Evolutionary conservation across 2,797 vertebrate genomes (phyloP).

Genomic region (Hipposideros larvatus): DNA sequence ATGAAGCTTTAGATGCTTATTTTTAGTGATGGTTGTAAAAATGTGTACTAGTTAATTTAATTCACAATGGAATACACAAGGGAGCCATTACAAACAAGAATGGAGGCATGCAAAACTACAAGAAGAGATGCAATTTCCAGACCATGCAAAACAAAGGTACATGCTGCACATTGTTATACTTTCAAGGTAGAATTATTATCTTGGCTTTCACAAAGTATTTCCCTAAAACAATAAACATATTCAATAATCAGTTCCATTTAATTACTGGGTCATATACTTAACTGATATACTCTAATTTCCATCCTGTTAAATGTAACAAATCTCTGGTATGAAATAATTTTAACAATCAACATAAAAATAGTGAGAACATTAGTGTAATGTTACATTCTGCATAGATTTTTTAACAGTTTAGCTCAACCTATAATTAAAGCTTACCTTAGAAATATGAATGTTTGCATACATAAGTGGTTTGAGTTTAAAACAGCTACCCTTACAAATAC

Average conservation of each 20-base stretch:
- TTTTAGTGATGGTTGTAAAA: neutral
- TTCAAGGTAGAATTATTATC: slow-evolving; percentile 47
- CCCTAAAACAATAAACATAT: slow-evolving; percentile 61
- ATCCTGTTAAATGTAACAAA: slow-evolving; percentile 67
- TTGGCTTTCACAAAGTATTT: slow-evolving; percentile 50
- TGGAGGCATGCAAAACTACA: neutral
- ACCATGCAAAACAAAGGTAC: neutral
- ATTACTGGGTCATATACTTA: slow-evolving; percentile 56
- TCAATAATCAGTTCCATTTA: slow-evolving; percentile 69
- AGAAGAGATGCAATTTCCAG: neutral
- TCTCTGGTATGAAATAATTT: slow-evolving; percentile 69
- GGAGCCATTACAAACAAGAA: neutral
- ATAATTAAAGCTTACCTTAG: slow-evolving; percentile 61
- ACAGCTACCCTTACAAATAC: slow-evolving; percentile 19
- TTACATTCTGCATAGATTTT: slow-evolving; percentile 50
- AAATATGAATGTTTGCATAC: slow-evolving; percentile 55
- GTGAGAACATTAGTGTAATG: slow-evolving; percentile 54
- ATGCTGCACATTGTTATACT: neutral
- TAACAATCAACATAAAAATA: slow-evolving; percentile 58
- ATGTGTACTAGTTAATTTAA: neutral
- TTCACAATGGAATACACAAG: neutral
- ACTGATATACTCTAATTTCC: slow-evolving; percentile 64
- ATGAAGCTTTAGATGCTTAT: neutral
- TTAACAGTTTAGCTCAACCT: slow-evolving; percentile 49
- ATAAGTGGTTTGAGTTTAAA: slow-evolving; percentile 11